Evolutionary conservation across 2,113 vertebrate genomes (phyloP).

Genomic region (Bubalus kerabau): DNA sequence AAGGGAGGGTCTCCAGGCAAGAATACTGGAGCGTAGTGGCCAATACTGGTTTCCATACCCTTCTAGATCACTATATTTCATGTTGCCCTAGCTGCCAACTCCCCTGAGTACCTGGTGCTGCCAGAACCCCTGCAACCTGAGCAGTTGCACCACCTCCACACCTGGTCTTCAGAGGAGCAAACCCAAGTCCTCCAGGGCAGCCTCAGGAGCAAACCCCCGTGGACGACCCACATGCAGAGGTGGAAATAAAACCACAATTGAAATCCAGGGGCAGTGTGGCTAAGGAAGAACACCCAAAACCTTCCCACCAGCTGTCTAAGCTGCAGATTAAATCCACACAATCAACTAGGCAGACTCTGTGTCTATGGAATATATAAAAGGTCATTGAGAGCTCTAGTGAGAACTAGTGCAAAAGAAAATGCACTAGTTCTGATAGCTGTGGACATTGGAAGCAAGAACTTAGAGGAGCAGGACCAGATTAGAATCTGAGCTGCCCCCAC

Average conservation of each 20-base stretch:
- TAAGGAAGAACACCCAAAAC: background rate
- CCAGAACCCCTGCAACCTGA: too few relatives aligned
- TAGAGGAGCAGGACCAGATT: background rate
- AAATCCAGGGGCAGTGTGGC: background rate
- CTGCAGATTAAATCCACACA: background rate
- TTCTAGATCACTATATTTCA: background rate
- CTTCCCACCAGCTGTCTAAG: background rate
- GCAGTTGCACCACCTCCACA: background rate
- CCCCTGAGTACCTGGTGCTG: background rate
- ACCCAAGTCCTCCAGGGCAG: background rate
- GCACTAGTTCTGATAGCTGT: background rate
- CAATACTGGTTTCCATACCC: background rate
- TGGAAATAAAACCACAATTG: rapidly evolving
- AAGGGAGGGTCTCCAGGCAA: background rate
- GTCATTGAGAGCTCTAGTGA: background rate
- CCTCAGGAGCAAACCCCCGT: background rate
- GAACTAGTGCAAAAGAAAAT: background rate
- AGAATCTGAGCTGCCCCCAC: background rate
- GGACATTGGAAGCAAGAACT: background rate
- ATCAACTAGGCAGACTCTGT: background rate
- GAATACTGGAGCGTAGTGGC: background rate
- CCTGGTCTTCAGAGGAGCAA: background rate
- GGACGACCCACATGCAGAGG: background rate
- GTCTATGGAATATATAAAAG: background rate
- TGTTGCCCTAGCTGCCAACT: background rate